Evolutionary conservation across 2,888 invertebrate genomes (phyloP), one percentile per base, ranked within the genome.

Genomic region (Arge pagana): DNA sequence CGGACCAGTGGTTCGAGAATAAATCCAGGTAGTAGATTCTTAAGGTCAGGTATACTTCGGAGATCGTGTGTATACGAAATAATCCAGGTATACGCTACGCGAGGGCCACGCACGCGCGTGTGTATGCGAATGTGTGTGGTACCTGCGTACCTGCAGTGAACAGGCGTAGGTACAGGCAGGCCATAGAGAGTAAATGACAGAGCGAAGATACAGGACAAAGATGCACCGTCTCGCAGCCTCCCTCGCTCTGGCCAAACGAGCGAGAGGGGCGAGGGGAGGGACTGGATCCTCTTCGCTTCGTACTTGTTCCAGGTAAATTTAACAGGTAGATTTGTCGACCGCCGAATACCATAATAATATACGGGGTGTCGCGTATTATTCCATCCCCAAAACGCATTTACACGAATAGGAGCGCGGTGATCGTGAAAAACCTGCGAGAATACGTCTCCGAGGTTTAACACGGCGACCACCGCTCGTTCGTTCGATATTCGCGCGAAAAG

Each of bases 261-360:
- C n/a, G n/a, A n/a, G n/a, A n/a, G n/a, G n/a, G n/a, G n/a, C n/a
- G 6, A 30, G n/a, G n/a, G 30, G 11, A 18, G 24, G n/a, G n/a
- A n/a, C 36, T 4, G 5, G 8, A 8, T 11, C 13, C 16, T n/a
- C 10, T 5, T 36, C 4, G 4, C 36, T 41, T 6, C 15, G 30
- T 19, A 30, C 16, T 30, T 30, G 13, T 30, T 42, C 30, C 42
- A 30, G 30, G 42, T 42, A 42, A 42, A 42, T 42, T 42, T 30
- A 42, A 28, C 42, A 42, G 42, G 42, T 30, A 42, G 30, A n/a
- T n/a, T n/a, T n/a, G n/a, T 30, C 35, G 28, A n/a, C 43, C 45
- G 39, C 43, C 49, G 33, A 52, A 33, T 41, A 54, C 48, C 37
- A 40, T 40, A 31, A 43, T 16, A 31, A 40, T 48, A 54, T 56